phyloP scores from a whole-genome alignment of 30 jellyfish, hydroid and myxozoan species.

The Haliclystus octoradiatus region DNA sequence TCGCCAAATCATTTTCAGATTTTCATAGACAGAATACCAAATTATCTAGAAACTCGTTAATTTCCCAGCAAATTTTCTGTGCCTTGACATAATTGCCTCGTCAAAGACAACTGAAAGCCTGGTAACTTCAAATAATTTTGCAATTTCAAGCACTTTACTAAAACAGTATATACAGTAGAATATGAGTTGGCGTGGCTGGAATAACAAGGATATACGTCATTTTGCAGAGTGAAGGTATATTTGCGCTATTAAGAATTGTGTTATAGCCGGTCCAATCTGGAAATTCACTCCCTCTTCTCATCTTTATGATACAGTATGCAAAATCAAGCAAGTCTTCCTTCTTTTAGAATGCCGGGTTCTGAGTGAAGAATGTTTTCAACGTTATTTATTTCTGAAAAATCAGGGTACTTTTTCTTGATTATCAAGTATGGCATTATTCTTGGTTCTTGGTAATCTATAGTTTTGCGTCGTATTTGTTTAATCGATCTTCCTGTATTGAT shows the following conservation, averaged over 20 bases:
- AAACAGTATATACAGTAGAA: constrained; percentile 3
- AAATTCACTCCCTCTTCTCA: background rate
- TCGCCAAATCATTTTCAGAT: constrained; percentile 6
- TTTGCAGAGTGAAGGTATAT: constrained; percentile 13
- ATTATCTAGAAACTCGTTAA: constrained; percentile 5
- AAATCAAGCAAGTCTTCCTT: constrained; percentile 7
- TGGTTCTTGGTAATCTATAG: too few species aligned
- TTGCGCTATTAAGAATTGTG: background rate
- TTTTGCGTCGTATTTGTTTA: too few species aligned
- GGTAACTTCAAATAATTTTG: constrained; percentile 10
- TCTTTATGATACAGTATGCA: constrained; percentile 1
- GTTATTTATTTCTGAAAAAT: too few species aligned
- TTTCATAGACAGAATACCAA: constrained; percentile 9
- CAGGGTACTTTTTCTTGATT: too few species aligned
- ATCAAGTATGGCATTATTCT: too few species aligned
- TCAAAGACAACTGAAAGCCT: constrained; percentile 16
- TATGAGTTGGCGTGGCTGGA: constrained; percentile 10
- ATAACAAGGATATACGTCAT: constrained; percentile 17
- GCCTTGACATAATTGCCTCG: constrained; percentile 18
- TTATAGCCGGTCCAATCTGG: constrained; percentile 37
- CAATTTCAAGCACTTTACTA: constrained; percentile 11
- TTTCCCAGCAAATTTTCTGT: constrained; percentile 25
- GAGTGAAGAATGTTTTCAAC: too few species aligned
- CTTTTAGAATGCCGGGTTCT: constrained; percentile 6
- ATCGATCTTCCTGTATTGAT: constrained; percentile 11